These are phyloP conservation scores for Lineus longissimus DNA, from an alignment of 1,140 invertebrate species.

Conservation along the genomic window DNA sequence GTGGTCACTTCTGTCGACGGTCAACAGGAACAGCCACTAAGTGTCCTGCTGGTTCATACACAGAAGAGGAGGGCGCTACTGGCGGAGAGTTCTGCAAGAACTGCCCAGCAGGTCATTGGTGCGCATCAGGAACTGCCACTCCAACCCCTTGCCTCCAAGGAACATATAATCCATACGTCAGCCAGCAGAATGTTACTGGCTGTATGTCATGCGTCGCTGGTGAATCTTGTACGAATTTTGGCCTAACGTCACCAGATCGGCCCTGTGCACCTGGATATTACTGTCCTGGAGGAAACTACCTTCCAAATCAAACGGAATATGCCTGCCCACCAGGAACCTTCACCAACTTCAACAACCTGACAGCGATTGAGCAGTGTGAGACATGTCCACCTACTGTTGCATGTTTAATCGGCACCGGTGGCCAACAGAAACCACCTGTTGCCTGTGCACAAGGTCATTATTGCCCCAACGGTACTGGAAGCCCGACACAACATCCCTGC, in stretches of 20 bases:
- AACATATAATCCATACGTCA: slow-evolving; percentile 33
- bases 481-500: slow-evolving; percentile 15
- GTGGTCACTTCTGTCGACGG: slow-evolving; percentile 35
- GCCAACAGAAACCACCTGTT: slow-evolving; percentile 42
- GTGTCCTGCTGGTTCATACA: slow-evolving; percentile 43
- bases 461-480: slow-evolving; percentile 33
- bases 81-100: slow-evolving; percentile 35
- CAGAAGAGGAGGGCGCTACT: slow-evolving; percentile 40
- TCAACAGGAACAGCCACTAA: slow-evolving; percentile 23
- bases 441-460: slow-evolving; percentile 42
- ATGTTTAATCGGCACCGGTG: slow-evolving; percentile 39
- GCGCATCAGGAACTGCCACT: slow-evolving; percentile 32
- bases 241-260: slow-evolving; percentile 37
- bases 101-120: slow-evolving; percentile 44
- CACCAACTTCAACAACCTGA: slow-evolving; percentile 44
- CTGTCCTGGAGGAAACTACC: slow-evolving; percentile 40
- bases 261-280: slow-evolving; percentile 47
- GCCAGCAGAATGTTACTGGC: slow-evolving; percentile 16
- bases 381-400: slow-evolving; percentile 33
- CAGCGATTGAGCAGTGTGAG: slow-evolving; percentile 39
- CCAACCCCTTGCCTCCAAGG: slow-evolving; percentile 37
- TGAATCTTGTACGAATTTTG: slow-evolving; percentile 37
- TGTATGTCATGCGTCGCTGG: slow-evolving; percentile 41
- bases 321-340: slow-evolving; percentile 46
- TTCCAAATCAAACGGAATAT: slow-evolving; percentile 35